phyloP scores from a whole-genome alignment of 2,888 invertebrate species.

The Sinhomidia bicolor region DNA sequence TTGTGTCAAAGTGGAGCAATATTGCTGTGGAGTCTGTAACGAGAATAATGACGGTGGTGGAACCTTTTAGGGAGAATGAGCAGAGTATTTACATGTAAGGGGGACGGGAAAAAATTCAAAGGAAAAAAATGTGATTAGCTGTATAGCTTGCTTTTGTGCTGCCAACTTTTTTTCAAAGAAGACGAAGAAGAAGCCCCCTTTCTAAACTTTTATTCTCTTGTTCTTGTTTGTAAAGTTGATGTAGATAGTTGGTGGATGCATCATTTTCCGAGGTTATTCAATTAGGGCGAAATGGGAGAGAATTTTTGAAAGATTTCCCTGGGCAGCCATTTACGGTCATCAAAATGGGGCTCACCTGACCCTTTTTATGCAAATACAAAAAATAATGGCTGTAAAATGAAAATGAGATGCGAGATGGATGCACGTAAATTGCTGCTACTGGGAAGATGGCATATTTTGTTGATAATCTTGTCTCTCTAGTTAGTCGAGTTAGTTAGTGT shows the following conservation, averaged over 20 bases:
- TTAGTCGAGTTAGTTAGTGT: constrained; percentile 26
- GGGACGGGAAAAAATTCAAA: too few relatives aligned
- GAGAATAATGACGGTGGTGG: too few relatives aligned
- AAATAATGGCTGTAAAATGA: too few relatives aligned
- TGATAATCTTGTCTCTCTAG: constrained; percentile 3
- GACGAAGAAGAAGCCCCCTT: constrained; percentile 18
- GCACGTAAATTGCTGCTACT: too few relatives aligned
- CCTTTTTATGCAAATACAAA: constrained; percentile 61
- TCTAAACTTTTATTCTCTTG: constrained; percentile 28
- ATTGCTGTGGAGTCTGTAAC: too few relatives aligned
- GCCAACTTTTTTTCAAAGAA: too few relatives aligned
- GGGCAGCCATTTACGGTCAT: constrained; percentile 65
- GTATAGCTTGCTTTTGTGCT: too few relatives aligned
- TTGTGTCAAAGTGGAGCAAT: too few relatives aligned
- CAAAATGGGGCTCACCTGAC: constrained; percentile 66
- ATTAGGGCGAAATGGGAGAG: constrained; percentile 56
- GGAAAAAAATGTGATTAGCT: too few relatives aligned
- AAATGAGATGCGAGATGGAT: too few relatives aligned
- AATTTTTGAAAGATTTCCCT: constrained; percentile 61
- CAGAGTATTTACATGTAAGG: too few relatives aligned
- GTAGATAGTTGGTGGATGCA: constrained; percentile 11
- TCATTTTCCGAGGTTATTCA: constrained; percentile 64
- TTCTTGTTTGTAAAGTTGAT: not conserved
- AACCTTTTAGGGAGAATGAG: too few relatives aligned
- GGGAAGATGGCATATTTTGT: not conserved